These are phyloP conservation scores for Polymixis lichenea DNA, from an alignment of 2,888 invertebrate species.

Conservation along the genomic window DNA sequence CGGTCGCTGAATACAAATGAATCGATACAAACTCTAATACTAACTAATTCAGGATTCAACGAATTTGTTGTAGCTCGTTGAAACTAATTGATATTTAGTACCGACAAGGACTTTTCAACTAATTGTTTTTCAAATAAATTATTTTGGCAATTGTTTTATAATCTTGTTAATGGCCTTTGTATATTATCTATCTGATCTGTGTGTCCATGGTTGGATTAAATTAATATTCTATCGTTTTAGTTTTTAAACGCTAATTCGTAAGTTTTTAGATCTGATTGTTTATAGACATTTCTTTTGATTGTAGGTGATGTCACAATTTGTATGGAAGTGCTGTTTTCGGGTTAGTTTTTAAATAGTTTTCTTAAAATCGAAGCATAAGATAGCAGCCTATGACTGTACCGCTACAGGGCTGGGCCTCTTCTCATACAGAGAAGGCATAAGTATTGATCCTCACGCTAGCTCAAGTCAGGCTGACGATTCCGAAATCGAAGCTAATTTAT, in stretches of 20 bases:
- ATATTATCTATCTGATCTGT: neutral
- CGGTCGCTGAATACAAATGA: slow-evolving; percentile 36
- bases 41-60: slow-evolving; percentile 27
- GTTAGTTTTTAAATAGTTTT: neutral
- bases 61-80: slow-evolving; percentile 11
- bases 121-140: slow-evolving; percentile 44
- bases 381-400: neutral
- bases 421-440: too few species aligned
- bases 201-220: neutral
- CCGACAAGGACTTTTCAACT: slow-evolving; percentile 7
- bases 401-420: too few species aligned
- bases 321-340: neutral
- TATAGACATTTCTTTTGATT: neutral
- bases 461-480: neutral
- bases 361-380: neutral
- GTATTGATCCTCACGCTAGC: neutral
- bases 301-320: too few species aligned
- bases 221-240: neutral
- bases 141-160: slow-evolving; percentile 4
- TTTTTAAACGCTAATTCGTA: neutral
- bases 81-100: slow-evolving; percentile 40
- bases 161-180: slow-evolving; percentile 5
- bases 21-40: slow-evolving; percentile 27
- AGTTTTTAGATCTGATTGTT: neutral
- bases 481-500: neutral